These are phyloP conservation scores for Tetragnatha versicolor DNA, from an alignment of 1,140 invertebrate species.

Conservation along the genomic window DNA sequence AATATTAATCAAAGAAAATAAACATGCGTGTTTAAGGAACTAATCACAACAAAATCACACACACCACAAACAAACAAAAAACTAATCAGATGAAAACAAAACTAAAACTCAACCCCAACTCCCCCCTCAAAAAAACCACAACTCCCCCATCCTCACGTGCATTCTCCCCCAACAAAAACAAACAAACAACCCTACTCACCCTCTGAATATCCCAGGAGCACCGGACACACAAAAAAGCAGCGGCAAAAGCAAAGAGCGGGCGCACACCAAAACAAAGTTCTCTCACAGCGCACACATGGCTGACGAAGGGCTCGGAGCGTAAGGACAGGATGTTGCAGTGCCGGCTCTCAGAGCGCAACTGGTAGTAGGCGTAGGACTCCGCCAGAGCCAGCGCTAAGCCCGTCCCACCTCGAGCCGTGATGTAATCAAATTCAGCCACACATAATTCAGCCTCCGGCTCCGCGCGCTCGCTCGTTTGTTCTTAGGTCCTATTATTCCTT, in stretches of 20 bases:
- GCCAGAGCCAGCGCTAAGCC: conserved; percentile 20
- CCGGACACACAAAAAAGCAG: too few relatives aligned
- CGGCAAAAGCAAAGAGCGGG: background rate
- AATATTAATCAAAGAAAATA: too few relatives aligned
- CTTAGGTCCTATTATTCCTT: conserved; percentile 31
- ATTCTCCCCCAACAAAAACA: too few relatives aligned
- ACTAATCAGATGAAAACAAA: too few relatives aligned
- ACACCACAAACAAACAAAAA: too few relatives aligned
- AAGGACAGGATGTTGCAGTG: conserved; percentile 22
- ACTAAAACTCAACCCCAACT: too few relatives aligned
- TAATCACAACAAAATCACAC: too few relatives aligned
- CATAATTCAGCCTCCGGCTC: conserved; percentile 43
- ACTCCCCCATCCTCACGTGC: too few relatives aligned
- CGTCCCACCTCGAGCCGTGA: conserved; percentile 33
- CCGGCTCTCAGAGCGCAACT: conserved; percentile 39
- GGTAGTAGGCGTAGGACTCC: conserved; percentile 46
- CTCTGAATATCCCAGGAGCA: too few relatives aligned
- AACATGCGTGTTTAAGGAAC: too few relatives aligned
- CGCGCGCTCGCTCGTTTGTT: conserved; percentile 37
- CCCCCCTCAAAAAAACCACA: too few relatives aligned
- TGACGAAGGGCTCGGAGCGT: background rate
- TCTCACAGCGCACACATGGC: background rate
- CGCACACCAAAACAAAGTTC: background rate
- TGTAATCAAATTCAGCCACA: conserved; percentile 50
- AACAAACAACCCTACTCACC: too few relatives aligned